Conservation (phyloP, 2,888 invertebrate species). For the Idaea aversata region DNA sequence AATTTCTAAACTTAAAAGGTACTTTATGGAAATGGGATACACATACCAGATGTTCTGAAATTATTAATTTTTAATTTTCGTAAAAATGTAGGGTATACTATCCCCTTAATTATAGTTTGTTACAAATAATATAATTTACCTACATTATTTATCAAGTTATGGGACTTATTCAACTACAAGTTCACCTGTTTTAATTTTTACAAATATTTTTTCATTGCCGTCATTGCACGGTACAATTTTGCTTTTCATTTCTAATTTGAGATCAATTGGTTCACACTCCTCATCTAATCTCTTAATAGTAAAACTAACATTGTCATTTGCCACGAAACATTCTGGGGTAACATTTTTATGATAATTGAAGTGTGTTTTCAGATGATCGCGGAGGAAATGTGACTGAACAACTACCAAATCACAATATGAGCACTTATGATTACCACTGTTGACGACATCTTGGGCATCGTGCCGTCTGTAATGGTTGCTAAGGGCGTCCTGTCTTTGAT, state of each 20-base stretch:
- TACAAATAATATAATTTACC: constrained; percentile 3
- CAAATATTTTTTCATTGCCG: constrained; percentile 55
- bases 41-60: neutral
- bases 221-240: constrained; percentile 49
- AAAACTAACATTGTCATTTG: constrained; percentile 81
- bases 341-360: constrained; percentile 81
- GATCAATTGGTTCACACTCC: constrained; percentile 55
- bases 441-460: constrained; percentile 78
- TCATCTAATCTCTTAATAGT: constrained; percentile 74
- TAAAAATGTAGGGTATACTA: no score
- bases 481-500: constrained; percentile 85
- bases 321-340: constrained; percentile 81
- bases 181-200: constrained; percentile 70
- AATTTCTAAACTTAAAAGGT: constrained; percentile 13
- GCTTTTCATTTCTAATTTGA: constrained; percentile 59
- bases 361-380: constrained; percentile 90
- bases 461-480: constrained; percentile 89
- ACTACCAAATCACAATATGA: constrained; percentile 91
- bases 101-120: no score
- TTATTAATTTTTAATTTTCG: no score
- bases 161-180: constrained; percentile 45
- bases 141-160: constrained; percentile 8
- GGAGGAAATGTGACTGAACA: constrained; percentile 85
- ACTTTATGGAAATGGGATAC: neutral
- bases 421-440: constrained; percentile 84